phyloP scores from a whole-genome alignment of 2,797 vertebrate species.

The Capromys pilorides region DNA sequence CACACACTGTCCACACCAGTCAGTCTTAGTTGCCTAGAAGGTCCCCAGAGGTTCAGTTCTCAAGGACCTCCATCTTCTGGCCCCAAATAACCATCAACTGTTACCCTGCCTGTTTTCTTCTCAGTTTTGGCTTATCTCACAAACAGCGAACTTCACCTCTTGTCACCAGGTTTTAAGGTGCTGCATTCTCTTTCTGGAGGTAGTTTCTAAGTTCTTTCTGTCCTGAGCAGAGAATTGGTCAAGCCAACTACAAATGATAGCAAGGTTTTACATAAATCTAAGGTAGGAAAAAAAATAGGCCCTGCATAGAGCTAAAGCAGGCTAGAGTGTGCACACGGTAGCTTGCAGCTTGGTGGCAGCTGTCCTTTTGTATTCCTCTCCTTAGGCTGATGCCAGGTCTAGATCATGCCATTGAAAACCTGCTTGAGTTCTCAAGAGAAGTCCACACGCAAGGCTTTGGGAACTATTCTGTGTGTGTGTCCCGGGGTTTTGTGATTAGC shows the following conservation, averaged over 20 bases:
- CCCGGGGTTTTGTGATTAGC: neutral
- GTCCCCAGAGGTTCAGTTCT: neutral
- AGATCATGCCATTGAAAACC: neutral
- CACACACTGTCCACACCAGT: neutral
- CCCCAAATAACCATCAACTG: neutral
- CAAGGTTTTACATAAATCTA: neutral
- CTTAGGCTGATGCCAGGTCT: neutral
- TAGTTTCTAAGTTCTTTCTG: neutral
- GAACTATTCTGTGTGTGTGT: neutral
- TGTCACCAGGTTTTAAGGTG: neutral
- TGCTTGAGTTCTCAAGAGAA: neutral
- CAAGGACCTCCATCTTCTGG: neutral
- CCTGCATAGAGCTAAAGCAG: neutral
- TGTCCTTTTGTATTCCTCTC: neutral
- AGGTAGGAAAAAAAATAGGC: neutral
- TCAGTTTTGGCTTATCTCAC: neutral
- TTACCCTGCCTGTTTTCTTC: conserved; percentile 2
- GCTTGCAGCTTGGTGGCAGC: neutral
- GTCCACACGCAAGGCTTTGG: neutral
- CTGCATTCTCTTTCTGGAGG: neutral
- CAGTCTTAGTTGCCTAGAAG: neutral
- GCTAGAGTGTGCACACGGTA: neutral
- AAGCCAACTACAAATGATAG: neutral
- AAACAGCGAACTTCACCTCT: neutral
- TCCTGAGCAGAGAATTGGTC: neutral